These are phyloP conservation scores for Ceuthmochares aereus DNA, from an alignment of 2,113 vertebrate genomes.

Conservation along the genomic window DNA sequence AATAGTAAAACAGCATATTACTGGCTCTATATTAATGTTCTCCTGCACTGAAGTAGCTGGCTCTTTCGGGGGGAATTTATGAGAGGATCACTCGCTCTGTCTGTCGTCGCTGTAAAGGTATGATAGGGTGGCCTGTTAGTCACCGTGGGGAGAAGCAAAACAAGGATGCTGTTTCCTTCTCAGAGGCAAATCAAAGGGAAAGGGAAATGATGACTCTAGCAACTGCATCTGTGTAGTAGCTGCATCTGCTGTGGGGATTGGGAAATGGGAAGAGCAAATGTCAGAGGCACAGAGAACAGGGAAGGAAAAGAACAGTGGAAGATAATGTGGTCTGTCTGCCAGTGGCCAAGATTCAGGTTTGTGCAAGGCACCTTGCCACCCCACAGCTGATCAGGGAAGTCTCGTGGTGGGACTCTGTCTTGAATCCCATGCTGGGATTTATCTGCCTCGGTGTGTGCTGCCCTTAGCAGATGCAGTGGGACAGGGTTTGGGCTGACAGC, in stretches of 20 bases:
- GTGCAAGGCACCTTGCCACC: not conserved
- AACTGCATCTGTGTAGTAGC: not conserved
- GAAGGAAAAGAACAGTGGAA: constrained; percentile 19
- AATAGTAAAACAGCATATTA: constrained; percentile 39
- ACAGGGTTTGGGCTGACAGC: not conserved
- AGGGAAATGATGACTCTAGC: not conserved
- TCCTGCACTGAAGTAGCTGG: constrained; percentile 1
- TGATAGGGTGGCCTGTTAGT: not conserved
- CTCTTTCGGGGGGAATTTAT: constrained; percentile 36
- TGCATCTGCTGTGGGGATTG: constrained; percentile 8
- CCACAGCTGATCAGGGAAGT: not conserved
- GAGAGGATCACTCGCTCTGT: not conserved
- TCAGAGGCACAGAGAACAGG: not conserved
- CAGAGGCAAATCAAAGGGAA: not conserved
- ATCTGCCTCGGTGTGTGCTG: rapidly evolving
- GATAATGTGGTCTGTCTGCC: not conserved
- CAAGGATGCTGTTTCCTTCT: not conserved
- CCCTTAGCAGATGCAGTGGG: not conserved
- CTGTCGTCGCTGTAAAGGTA: not conserved
- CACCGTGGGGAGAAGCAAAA: not conserved
- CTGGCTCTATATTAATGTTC: constrained; percentile 1
- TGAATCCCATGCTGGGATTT: not conserved
- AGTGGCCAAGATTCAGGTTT: not conserved
- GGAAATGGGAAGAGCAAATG: not conserved
- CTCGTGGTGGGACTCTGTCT: not conserved